Percentiles rank a stretch among this genome's conserved stretches.
These are phyloP conservation scores for Hetaerina titia DNA, from an alignment of 2,888 invertebrate species.

Conservation along the genomic window DNA sequence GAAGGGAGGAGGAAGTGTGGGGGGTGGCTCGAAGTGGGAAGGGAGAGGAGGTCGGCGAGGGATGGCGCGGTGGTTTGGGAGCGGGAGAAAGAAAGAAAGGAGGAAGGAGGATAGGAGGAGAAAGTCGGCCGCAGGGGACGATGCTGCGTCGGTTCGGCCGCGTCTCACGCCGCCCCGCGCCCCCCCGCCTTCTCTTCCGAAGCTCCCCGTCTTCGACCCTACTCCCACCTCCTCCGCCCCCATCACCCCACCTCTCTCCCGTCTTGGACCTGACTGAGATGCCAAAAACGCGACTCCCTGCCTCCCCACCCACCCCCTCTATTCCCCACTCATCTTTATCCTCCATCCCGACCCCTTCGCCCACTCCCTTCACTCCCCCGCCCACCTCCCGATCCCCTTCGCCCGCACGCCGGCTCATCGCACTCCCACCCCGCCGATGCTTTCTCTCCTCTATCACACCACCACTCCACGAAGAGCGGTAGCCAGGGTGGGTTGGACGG, in stretches of 20 bases:
- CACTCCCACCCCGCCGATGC: neutral
- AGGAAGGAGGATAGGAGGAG: neutral
- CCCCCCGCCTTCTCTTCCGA: too few species aligned
- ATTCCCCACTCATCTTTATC: neutral
- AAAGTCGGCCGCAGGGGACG: constrained; percentile 48
- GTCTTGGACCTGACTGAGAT: constrained; percentile 48
- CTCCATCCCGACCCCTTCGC: neutral
- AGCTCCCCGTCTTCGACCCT: too few species aligned
- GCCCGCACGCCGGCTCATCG: too few species aligned
- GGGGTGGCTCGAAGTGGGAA: neutral
- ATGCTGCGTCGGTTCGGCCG: constrained; percentile 56
- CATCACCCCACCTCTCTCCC: neutral
- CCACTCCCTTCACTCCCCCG: too few species aligned
- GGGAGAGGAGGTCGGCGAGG: neutral
- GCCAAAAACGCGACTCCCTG: constrained; percentile 43
- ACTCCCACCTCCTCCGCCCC: neutral
- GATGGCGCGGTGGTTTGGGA: neutral
- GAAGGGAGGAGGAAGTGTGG: neutral
- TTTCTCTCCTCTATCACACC: neutral
- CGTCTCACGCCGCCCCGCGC: neutral
- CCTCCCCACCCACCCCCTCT: neutral
- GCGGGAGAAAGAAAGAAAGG: neutral
- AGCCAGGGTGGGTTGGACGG: neutral
- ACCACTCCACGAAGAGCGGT: neutral
- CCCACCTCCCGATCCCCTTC: too few species aligned